A percentile compares a stretch with the other conserved stretches of the same genome.
These are phyloP conservation scores for Brachyptera putata DNA, from an alignment of 2,888 invertebrate genomes.

Conservation along the genomic window DNA sequence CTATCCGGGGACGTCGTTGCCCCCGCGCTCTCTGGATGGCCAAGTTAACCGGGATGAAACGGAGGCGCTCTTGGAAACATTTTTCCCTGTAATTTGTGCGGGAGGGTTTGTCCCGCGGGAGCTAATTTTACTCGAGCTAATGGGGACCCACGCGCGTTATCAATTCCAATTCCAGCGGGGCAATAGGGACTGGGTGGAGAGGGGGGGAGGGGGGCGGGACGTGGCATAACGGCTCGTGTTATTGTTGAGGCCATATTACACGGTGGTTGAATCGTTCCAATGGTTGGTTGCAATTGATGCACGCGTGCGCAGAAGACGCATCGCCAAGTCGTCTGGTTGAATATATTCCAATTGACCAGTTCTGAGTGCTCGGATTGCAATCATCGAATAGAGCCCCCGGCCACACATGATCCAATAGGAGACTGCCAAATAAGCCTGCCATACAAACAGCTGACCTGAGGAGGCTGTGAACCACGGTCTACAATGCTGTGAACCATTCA, in stretches of 20 bases:
- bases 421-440: no score
- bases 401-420: no score
- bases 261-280: no score
- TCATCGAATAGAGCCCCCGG: no score
- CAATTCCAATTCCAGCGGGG: constrained; percentile 33
- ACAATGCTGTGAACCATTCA: no score
- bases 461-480: no score
- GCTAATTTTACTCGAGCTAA: constrained; percentile 33
- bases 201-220: constrained; percentile 12
- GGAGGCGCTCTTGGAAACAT: constrained; percentile 24
- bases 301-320: no score
- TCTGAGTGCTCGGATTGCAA: no score
- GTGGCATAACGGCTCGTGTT: constrained; percentile 30
- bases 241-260: constrained; percentile 25
- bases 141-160: constrained; percentile 33
- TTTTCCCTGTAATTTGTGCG: constrained; percentile 34
- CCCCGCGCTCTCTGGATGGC: not conserved
- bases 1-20: constrained; percentile 2
- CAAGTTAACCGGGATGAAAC: not conserved
- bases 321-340: no score
- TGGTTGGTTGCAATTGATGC: no score
- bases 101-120: constrained; percentile 30
- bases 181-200: constrained; percentile 15
- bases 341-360: no score
- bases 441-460: no score